Conservation (phyloP, 2,797 vertebrate genomes). For the Ciconia nigra region DNA sequence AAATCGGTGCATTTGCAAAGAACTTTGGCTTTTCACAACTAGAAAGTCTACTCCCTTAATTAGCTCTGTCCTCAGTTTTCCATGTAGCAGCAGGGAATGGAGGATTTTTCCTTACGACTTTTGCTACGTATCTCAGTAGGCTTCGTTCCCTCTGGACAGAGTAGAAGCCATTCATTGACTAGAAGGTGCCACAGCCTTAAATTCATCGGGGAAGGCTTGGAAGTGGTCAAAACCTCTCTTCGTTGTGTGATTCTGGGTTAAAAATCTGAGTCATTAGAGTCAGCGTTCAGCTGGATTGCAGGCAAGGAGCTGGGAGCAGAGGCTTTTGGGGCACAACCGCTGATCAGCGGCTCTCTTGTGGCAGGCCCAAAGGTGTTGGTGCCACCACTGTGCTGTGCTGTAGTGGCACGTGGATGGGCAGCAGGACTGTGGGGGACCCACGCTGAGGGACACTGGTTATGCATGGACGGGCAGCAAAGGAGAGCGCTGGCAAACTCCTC, state of each 20-base stretch:
- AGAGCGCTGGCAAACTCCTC: background rate
- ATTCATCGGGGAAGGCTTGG: background rate
- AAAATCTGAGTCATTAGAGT: background rate
- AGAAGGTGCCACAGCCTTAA: background rate
- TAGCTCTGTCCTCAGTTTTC: background rate
- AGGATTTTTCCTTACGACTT: background rate
- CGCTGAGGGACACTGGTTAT: background rate
- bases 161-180: background rate
- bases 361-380: no score
- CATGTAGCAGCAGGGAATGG: background rate
- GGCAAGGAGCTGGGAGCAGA: background rate
- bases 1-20: background rate
- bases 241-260: background rate
- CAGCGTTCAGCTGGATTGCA: background rate
- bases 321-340: background rate
- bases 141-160: background rate
- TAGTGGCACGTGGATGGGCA: background rate
- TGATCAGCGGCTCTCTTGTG: fast-evolving
- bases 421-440: no score
- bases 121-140: background rate
- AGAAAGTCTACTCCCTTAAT: background rate
- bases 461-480: background rate
- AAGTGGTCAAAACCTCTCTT: background rate
- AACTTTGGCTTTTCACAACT: background rate
- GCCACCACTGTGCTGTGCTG: fast-evolving